Base-by-base conservation (phyloP, 2,113 vertebrate genomes). In the Burhinus bistriatus region DNA sequence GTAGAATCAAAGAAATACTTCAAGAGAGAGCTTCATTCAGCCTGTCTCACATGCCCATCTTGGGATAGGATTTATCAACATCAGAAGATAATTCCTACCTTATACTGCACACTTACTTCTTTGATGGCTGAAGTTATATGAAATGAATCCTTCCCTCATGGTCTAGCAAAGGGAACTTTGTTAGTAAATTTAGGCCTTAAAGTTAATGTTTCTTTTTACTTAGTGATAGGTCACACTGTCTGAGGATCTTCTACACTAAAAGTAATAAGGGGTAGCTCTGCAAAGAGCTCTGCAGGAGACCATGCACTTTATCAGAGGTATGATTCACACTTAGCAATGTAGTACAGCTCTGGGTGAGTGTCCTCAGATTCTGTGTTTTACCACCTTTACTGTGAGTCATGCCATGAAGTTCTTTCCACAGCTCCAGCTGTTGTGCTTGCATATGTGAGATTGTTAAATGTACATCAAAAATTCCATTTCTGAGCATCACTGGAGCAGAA, bases 311-410 rank as follows among this genome's bases (percentile, higher is more conserved):
- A 18, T 66, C 58, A 90, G 64, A 93, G 58, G 36, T 27, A 16
- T 57, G 83, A 94, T 61, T 95, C 78, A 82, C 91, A 34, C 71
- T 64, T 36, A 34, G 79, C 42, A 40, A 11, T 44, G 55, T 49
- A 16, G 64, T 21, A 1, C 30, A 70, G 71, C 68, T 65, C 92
- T 52, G 83, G 45, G 20, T 57, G 72, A 93, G 32, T 52, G 70
- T 70, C 58, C 68, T 62, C 54, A 54, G 71, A 17, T 83, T 72
- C 83, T 71, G 36, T 76, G 51, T 91, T 91, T 93, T 87, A 73
- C 54, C 93, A 92, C 94, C 91, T 96, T 92, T 79, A 12, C 64
- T 65, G 0, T 94, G 89, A 93, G 66, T 95, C 93, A 89, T 76
- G 69, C 72, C 51, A 27, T 57, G 18, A 32, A 87, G 49, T 61